These are phyloP conservation scores for Cephalopachus bancanus DNA, from an alignment of 2,797 vertebrate genomes.

Conservation along the genomic window DNA sequence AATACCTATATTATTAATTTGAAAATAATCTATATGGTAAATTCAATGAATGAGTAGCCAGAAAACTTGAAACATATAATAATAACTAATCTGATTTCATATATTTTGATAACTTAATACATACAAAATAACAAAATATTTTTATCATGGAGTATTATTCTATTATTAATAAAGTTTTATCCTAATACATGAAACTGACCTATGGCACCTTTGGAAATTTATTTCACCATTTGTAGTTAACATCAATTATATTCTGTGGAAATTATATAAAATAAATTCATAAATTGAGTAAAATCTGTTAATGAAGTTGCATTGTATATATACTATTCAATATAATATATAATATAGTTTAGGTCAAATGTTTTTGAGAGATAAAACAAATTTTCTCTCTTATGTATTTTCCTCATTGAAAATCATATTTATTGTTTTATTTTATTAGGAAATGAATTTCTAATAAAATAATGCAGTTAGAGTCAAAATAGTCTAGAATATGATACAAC, in stretches of 20 bases:
- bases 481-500: neutral
- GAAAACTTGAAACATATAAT: constrained; percentile 46
- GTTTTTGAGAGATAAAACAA: constrained; percentile 7
- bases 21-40: constrained; percentile 9
- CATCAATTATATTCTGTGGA: neutral
- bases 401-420: constrained; percentile 37
- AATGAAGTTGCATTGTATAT: neutral
- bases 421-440: neutral
- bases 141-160: constrained; percentile 1
- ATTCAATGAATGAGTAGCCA: constrained; percentile 29
- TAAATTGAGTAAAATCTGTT: constrained; percentile 39
- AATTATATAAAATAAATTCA: constrained; percentile 21
- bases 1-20: constrained; percentile 18
- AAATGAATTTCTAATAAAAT: constrained; percentile 30
- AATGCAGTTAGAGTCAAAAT: constrained; percentile 30
- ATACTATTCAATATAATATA: too few relatives aligned
- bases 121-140: constrained; percentile 53
- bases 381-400: neutral
- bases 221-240: constrained; percentile 15
- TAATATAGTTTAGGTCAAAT: constrained; percentile 9
- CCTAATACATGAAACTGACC: neutral
- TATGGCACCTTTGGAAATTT: neutral
- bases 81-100: neutral
- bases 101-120: neutral
- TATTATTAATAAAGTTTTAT: constrained; percentile 26